Evolutionary conservation across 2,797 vertebrate genomes (phyloP).

Genomic region (Mormyrops boulengeri): DNA sequence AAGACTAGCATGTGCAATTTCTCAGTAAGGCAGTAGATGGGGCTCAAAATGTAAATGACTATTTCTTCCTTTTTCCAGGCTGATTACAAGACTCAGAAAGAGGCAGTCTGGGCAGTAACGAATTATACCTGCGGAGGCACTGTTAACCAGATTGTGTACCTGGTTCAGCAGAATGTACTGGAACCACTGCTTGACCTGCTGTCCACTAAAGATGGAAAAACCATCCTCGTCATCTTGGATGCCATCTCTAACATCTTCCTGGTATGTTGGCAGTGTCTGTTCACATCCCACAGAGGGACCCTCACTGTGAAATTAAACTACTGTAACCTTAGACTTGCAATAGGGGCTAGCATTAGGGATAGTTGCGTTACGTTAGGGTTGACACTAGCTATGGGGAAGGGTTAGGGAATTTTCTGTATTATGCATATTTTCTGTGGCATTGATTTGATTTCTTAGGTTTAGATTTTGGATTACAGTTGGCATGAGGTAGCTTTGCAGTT

Average conservation of each 20-base stretch:
- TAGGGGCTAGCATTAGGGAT: neutral
- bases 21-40: neutral
- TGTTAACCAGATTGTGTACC: slow-evolving; percentile 83
- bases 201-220: slow-evolving; percentile 84
- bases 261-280: slow-evolving; percentile 55
- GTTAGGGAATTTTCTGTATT: neutral
- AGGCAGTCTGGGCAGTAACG: slow-evolving; percentile 91
- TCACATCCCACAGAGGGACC: neutral
- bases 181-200: slow-evolving; percentile 82
- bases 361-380: neutral
- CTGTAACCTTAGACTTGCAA: neutral
- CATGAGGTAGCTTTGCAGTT: neutral
- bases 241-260: slow-evolving; percentile 87
- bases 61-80: slow-evolving; percentile 57
- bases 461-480: neutral
- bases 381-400: neutral
- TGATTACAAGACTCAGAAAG: slow-evolving; percentile 95
- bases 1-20: neutral
- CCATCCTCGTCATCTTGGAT: slow-evolving; percentile 85
- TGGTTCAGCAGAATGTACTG: slow-evolving; percentile 81
- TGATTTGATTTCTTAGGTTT: neutral
- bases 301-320: neutral
- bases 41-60: neutral
- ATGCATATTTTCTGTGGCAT: neutral
- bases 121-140: slow-evolving; percentile 95